Conservation (phyloP, 2,888 invertebrate species). For the Drosophila formosana region DNA sequence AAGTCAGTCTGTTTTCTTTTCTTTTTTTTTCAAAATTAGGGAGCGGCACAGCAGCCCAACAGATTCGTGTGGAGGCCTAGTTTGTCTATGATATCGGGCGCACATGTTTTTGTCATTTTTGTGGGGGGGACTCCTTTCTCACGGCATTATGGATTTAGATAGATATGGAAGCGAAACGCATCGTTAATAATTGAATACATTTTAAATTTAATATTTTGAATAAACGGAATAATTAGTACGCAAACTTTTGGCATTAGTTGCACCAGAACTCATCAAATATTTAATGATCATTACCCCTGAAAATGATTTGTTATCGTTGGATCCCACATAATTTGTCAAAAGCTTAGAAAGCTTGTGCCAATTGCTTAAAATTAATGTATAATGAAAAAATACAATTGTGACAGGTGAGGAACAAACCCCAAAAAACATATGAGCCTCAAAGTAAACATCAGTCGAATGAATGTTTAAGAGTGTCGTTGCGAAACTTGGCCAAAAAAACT, state of each 20-base stretch:
- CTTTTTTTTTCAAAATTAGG: background rate
- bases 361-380: background rate
- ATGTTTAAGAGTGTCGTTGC: background rate
- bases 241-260: slow-evolving; percentile 3
- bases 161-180: too few species aligned
- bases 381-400: slow-evolving; percentile 1
- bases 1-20: slow-evolving; percentile 1
- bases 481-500: background rate
- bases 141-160: background rate
- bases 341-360: background rate
- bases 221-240: slow-evolving; percentile 1
- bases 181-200: background rate
- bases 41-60: background rate
- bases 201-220: background rate
- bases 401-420: background rate
- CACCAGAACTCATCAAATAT: background rate
- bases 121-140: background rate
- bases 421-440: background rate
- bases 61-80: background rate
- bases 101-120: slow-evolving; percentile 1
- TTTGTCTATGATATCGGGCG: background rate
- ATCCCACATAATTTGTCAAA: background rate
- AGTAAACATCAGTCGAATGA: background rate
- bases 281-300: background rate
- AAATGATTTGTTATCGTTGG: background rate